Evolutionary conservation across 2,888 invertebrate genomes (phyloP).

Genomic region (Cenopis cana): DNA sequence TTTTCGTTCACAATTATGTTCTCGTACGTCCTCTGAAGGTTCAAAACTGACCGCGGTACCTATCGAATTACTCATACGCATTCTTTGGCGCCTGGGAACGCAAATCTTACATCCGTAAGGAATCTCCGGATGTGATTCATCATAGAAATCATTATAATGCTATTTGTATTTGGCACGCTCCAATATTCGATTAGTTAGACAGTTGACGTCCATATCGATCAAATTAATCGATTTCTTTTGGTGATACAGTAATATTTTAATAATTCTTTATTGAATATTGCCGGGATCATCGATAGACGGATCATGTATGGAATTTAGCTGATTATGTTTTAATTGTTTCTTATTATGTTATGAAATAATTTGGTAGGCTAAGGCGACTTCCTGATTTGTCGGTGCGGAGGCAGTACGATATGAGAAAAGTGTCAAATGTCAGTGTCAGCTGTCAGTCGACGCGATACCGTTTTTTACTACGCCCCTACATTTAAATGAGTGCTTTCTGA

Average conservation of each 20-base stretch:
- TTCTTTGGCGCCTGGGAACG: conserved; percentile 37
- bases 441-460: too few species aligned
- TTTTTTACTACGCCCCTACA: too few species aligned
- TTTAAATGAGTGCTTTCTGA: too few species aligned
- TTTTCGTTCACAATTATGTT: background rate
- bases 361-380: too few species aligned
- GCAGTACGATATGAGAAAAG: too few species aligned
- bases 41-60: conserved; percentile 20
- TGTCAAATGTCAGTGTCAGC: too few species aligned
- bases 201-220: conserved; percentile 15
- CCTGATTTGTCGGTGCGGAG: too few species aligned
- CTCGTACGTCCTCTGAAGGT: conserved; percentile 10
- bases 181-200: conserved; percentile 29
- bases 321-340: too few species aligned
- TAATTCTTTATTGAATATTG: background rate
- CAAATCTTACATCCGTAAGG: conserved; percentile 41
- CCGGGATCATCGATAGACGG: too few species aligned
- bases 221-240: conserved; percentile 12
- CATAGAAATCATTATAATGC: conserved; percentile 36
- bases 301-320: too few species aligned
- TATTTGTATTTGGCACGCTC: conserved; percentile 37
- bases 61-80: conserved; percentile 32
- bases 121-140: conserved; percentile 43
- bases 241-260: background rate
- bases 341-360: too few species aligned